Percentiles rank a stretch among this genome's conserved stretches.
These are phyloP conservation scores for Sylvia atricapilla DNA, from an alignment of 2,113 vertebrate species.

Conservation along the genomic window DNA sequence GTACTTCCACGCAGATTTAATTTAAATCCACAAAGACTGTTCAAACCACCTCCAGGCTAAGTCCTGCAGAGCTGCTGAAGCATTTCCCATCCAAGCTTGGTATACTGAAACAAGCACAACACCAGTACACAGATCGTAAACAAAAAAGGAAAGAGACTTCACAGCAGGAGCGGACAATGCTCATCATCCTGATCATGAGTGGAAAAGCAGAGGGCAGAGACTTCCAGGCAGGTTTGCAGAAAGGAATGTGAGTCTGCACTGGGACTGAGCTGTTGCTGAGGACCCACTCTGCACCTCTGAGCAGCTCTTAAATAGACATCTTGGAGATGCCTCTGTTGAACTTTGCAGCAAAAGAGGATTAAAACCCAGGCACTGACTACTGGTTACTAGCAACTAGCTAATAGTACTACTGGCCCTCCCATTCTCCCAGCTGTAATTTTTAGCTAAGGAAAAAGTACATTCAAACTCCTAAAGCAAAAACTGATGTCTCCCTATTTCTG, in stretches of 20 bases:
- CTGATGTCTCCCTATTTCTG: neutral
- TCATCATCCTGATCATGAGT: neutral
- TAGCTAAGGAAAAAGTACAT: neutral
- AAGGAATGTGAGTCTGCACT: neutral
- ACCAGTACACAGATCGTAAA: neutral
- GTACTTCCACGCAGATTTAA: rapidly evolving
- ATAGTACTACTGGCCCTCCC: neutral
- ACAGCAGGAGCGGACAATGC: neutral
- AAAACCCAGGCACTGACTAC: neutral
- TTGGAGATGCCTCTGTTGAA: neutral
- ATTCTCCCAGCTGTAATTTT: neutral
- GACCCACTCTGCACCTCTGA: rapidly evolving
- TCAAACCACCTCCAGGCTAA: neutral
- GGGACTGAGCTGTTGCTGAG: neutral
- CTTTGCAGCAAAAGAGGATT: neutral
- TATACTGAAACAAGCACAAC: neutral
- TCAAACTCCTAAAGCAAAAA: neutral
- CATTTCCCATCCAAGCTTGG: neutral
- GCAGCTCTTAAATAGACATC: neutral
- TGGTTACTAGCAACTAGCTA: neutral
- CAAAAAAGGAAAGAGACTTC: neutral
- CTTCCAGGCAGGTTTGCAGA: neutral
- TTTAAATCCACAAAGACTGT: neutral
- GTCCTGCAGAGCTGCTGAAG: neutral
- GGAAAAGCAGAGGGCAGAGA: neutral